Evolutionary conservation across 2,113 vertebrate species (phyloP).

Genomic region (Bolborhynchus lineola): DNA sequence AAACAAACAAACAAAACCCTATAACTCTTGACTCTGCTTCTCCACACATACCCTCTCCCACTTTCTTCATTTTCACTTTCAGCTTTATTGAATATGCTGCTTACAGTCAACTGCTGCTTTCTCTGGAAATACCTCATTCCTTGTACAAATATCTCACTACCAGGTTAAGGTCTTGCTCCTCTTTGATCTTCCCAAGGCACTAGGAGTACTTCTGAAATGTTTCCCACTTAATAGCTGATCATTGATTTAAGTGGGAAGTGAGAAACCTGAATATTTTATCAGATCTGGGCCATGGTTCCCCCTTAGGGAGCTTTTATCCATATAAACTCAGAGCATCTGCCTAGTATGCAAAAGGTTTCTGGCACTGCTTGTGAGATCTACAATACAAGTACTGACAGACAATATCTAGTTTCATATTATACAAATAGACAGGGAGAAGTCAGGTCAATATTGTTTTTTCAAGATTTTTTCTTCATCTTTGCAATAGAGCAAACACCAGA

Average conservation of each 20-base stretch:
- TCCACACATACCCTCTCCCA: accelerated
- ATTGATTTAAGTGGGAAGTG: conserved; percentile 48
- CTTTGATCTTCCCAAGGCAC: conserved; percentile 44
- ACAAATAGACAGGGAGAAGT: conserved; percentile 3
- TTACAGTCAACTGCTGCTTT: neutral
- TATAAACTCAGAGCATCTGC: conserved; percentile 14
- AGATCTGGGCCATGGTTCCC: neutral
- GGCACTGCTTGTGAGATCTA: neutral
- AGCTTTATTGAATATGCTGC: neutral
- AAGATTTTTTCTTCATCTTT: neutral
- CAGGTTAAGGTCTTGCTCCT: conserved; percentile 26
- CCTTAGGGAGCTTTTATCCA: conserved; percentile 54
- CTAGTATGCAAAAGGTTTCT: conserved; percentile 29
- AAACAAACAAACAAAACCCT: too few species aligned
- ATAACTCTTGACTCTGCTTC: neutral
- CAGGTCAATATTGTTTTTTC: neutral
- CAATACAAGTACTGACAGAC: conserved; percentile 6
- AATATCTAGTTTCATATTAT: neutral
- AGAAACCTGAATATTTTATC: conserved; percentile 63
- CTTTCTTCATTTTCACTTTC: neutral
- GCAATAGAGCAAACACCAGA: neutral
- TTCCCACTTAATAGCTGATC: conserved; percentile 39
- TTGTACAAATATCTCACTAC: conserved; percentile 14
- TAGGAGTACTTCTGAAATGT: neutral
- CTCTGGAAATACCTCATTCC: neutral